phyloP scores from a whole-genome alignment of 2,888 invertebrate genomes.

The Tyria jacobaeae region DNA sequence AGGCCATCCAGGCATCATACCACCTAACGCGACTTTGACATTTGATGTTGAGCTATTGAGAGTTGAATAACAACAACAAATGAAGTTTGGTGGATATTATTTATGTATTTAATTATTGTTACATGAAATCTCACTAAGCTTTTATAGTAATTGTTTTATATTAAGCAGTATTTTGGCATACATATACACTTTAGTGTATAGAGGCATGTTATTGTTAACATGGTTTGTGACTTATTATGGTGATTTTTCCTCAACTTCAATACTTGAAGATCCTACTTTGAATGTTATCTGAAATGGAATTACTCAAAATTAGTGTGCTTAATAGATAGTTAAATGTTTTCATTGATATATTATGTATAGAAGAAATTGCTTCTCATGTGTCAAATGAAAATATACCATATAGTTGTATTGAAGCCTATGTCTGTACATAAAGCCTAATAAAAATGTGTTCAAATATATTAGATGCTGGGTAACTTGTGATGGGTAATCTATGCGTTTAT shows the following conservation, averaged over 20 bases:
- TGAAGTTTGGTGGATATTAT: slow-evolving; percentile 15
- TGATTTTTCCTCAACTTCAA: not conserved
- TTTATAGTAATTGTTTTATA: slow-evolving; percentile 34
- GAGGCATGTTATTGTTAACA: not conserved
- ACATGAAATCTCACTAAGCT: slow-evolving; percentile 37
- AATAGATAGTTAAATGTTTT: not conserved
- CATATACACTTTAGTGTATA: not conserved
- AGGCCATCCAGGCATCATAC: slow-evolving; percentile 97
- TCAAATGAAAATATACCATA: not conserved
- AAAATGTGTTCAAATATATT: too few species aligned
- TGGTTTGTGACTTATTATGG: slow-evolving; percentile 44
- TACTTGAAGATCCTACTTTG: not conserved
- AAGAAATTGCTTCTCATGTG: too few species aligned
- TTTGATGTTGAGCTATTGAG: slow-evolving; percentile 98
- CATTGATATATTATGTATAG: not conserved
- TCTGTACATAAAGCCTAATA: too few species aligned
- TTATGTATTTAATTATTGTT: slow-evolving; percentile 35
- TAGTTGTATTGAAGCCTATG: not conserved
- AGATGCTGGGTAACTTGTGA: too few species aligned
- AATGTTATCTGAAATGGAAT: not conserved
- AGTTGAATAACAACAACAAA: slow-evolving; percentile 87
- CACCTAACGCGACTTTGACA: slow-evolving; percentile 96
- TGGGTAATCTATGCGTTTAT: too few species aligned
- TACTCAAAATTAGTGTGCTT: too few species aligned
- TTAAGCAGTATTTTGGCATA: slow-evolving; percentile 39